These are phyloP conservation scores for Rhinolophus ferrumequinum DNA, from an alignment of 2,113 vertebrate species.

Conservation along the genomic window DNA sequence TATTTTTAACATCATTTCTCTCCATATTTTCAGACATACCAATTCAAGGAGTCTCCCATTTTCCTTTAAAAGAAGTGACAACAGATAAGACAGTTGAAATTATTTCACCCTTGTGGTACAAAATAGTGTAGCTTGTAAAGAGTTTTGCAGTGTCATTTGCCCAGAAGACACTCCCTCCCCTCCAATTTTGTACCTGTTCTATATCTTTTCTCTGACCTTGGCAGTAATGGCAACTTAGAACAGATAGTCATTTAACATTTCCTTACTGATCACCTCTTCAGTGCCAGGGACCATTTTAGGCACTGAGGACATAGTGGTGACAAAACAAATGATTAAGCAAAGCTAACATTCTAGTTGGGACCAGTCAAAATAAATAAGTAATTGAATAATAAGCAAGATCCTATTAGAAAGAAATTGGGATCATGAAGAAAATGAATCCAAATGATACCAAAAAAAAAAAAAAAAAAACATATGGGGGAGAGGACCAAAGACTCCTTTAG, in stretches of 20 bases:
- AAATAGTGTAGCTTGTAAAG: background rate
- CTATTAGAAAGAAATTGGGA: background rate
- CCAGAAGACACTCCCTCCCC: background rate
- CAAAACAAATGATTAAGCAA: background rate
- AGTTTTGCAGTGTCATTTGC: background rate
- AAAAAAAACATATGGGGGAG: background rate
- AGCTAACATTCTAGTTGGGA: background rate
- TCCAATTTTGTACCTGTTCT: background rate
- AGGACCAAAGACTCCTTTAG: background rate
- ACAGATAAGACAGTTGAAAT: background rate
- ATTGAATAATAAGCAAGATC: background rate
- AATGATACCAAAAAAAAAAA: slow-evolving; percentile 1
- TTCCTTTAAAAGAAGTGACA: background rate
- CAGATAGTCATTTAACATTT: background rate
- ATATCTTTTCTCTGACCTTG: background rate
- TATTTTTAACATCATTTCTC: background rate
- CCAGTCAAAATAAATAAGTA: background rate
- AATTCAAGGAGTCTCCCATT: background rate
- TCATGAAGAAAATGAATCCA: slow-evolving; percentile 19
- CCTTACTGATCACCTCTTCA: background rate
- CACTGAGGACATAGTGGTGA: background rate
- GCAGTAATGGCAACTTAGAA: background rate
- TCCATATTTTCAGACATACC: background rate
- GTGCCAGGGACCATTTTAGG: background rate
- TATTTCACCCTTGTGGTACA: background rate